These are phyloP conservation scores for Bombylius major DNA, from an alignment of 2,888 invertebrate species.

Conservation along the genomic window DNA sequence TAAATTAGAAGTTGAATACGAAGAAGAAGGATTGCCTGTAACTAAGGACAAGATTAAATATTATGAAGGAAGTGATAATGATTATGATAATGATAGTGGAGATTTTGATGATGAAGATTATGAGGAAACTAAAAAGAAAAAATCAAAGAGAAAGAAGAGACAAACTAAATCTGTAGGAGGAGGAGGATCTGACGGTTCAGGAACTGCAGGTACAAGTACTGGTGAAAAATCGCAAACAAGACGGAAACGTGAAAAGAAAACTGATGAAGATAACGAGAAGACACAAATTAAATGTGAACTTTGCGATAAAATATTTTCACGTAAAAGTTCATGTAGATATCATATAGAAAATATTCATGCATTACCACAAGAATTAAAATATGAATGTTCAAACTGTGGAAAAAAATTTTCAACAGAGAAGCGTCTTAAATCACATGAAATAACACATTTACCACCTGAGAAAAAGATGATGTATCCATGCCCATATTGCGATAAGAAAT, in stretches of 20 bases:
- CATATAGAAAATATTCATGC: not conserved
- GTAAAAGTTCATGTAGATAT: not conserved
- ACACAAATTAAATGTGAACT: not conserved
- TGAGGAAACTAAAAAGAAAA: too few species aligned
- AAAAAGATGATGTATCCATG: slow-evolving; percentile 3
- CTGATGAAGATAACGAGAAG: not conserved
- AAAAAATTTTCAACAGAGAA: slow-evolving; percentile 11
- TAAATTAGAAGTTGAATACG: not conserved
- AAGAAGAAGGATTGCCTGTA: not conserved
- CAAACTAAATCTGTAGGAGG: not conserved
- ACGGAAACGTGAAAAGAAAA: not conserved
- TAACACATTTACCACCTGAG: slow-evolving; percentile 9
- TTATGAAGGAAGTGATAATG: not conserved
- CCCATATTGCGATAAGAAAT: slow-evolving; percentile 14
- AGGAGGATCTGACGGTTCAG: not conserved
- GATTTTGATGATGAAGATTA: not conserved
- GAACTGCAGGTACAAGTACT: too few species aligned
- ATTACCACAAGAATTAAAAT: not conserved
- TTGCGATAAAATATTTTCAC: not conserved
- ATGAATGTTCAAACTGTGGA: slow-evolving; percentile 8
- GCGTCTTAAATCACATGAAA: slow-evolving; percentile 8
- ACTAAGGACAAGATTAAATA: too few species aligned
- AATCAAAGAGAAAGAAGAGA: not conserved
- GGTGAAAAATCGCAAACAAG: not conserved
- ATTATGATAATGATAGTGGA: not conserved